Conservation (phyloP, 2,113 vertebrate genomes). For the Gambusia holbrooki region DNA sequence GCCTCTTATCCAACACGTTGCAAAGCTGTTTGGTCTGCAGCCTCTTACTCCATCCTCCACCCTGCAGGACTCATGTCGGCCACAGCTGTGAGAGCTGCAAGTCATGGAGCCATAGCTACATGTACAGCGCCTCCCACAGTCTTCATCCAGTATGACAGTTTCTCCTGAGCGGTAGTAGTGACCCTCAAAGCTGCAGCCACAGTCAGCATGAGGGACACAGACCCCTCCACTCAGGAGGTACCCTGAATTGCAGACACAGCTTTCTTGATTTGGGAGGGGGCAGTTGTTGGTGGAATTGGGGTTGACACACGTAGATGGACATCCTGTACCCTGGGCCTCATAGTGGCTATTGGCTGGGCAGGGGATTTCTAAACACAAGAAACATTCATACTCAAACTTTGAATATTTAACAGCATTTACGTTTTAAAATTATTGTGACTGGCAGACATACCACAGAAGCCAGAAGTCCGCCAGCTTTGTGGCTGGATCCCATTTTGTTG, state of each 20-base stretch:
- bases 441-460: conserved; percentile 68
- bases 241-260: conserved; percentile 71
- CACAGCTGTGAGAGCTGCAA: conserved; percentile 55
- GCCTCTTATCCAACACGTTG: conserved; percentile 61
- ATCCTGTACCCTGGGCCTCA: conserved; percentile 64
- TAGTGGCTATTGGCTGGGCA: conserved; percentile 77
- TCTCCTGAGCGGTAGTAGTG: conserved; percentile 65
- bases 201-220: conserved; percentile 60
- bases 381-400: rapidly evolving
- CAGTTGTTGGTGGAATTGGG: conserved; percentile 60
- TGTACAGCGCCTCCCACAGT: conserved; percentile 66
- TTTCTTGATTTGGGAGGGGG: conserved; percentile 52
- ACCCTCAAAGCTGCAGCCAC: conserved; percentile 72
- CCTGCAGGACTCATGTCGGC: conserved; percentile 34
- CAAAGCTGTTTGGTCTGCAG: conserved; percentile 52
- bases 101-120: conserved; percentile 55
- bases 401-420: not conserved
- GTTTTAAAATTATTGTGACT: no score
- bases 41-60: conserved; percentile 49
- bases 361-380: conserved; percentile 47
- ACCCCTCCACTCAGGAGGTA: conserved; percentile 61
- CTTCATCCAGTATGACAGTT: conserved; percentile 42
- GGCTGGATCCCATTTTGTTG: conserved; percentile 54
- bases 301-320: conserved; percentile 67
- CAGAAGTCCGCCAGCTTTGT: conserved; percentile 56